Evolutionary conservation across 1,140 invertebrate genomes (phyloP), one percentile per base, ranked within the genome.

Genomic region (Euura saliciscinereae): DNA sequence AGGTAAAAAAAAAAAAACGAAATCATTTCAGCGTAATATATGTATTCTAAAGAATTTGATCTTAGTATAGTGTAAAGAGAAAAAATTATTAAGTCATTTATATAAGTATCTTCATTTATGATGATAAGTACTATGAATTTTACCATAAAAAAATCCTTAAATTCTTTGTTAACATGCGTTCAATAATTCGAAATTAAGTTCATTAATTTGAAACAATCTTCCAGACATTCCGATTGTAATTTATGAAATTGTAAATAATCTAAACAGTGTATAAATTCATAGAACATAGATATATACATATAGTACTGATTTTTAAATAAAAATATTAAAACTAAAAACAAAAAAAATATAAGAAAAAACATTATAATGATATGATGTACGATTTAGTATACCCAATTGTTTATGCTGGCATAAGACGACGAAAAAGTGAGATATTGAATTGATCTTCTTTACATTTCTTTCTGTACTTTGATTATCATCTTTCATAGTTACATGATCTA

Each of bases 261-360:
- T 78, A 76, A 28, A 74, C 73, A 70, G 76, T 82, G 80, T 82
- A 80, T 79, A 82, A 82, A 82, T 78, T 76, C 75, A 73, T 76
- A 72, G 71, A 69, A 74, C 28, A 28, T 72, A 75, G 72, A 44
- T 69, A 59, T 59, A 6, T 59, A 59, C 10, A 71, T 67, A 51
- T 77, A 73, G 71, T 74, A 75, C 71, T 74, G 73, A 76, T 78
- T 75, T 75, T 69, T 75, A 76, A 76, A 66, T 72, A 72, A 71
- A 74, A 75, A 43, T 10, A 28, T 59, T 68, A 59, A 59, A 59
- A 59, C 10, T n/a, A 59, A 59, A 6, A 59, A 59, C 13, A 59
- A 1, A 11, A 59, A 59, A 28, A 28, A 28, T n/a, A 28, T 28
- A 28, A 28, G 28, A 28, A 28, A 28, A 28, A 28, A 28, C 28